Evolutionary conservation across 2,113 vertebrate species (phyloP).

Genomic region (Erpornis zantholeuca): DNA sequence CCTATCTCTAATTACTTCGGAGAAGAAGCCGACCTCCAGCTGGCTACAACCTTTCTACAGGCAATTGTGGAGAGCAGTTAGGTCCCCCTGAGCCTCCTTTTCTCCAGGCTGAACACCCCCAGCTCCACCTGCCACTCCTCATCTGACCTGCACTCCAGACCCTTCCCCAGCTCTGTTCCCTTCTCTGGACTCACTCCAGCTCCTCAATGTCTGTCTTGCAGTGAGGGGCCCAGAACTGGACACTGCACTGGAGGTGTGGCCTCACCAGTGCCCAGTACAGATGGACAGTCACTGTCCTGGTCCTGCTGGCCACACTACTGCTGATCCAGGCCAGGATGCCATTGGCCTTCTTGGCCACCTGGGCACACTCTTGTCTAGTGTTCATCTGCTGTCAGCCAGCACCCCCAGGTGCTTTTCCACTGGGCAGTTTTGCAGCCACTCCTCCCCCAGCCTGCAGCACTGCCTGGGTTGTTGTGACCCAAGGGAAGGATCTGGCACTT

Average conservation of each 20-base stretch:
- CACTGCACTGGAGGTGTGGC: accelerated
- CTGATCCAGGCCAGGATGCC: not conserved
- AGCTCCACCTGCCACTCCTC: not conserved
- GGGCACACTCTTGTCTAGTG: not conserved
- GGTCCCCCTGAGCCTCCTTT: not conserved
- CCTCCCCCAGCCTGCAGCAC: accelerated
- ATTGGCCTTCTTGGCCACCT: accelerated
- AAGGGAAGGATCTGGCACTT: accelerated
- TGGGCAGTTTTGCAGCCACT: not conserved
- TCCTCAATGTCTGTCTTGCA: accelerated
- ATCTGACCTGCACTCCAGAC: not conserved
- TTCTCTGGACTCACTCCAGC: not conserved
- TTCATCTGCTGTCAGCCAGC: too few species aligned
- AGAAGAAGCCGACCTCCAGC: accelerated
- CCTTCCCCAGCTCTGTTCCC: accelerated
- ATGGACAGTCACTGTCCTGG: accelerated
- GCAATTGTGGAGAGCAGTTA: accelerated
- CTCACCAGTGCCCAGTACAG: accelerated
- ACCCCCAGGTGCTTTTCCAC: accelerated
- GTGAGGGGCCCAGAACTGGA: not conserved
- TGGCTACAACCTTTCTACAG: not conserved
- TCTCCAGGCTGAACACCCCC: not conserved
- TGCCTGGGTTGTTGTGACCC: not conserved
- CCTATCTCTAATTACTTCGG: not conserved
- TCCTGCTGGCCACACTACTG: accelerated